These are phyloP conservation scores for Oncorhynchus keta DNA, from an alignment of 2,113 vertebrate species.

Conservation along the genomic window DNA sequence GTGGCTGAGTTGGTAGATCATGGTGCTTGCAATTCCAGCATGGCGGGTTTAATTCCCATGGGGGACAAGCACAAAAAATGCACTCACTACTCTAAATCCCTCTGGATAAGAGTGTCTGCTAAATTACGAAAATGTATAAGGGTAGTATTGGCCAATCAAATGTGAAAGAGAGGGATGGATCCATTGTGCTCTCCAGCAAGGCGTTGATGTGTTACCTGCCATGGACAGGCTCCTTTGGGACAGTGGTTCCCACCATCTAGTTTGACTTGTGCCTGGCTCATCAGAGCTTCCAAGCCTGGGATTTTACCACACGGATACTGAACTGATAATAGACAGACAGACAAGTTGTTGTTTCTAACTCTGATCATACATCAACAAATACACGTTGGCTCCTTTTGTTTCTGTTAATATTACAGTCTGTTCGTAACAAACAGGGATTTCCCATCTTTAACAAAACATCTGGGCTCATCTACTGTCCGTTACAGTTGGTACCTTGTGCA, in stretches of 20 bases:
- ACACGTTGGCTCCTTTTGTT: neutral
- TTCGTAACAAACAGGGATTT: neutral
- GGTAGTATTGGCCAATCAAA: no score
- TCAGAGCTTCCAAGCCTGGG: slow-evolving; percentile 43
- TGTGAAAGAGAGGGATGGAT: neutral
- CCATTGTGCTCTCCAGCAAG: neutral
- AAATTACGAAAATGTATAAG: no score
- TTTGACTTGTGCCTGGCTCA: slow-evolving; percentile 44
- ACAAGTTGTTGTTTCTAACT: no score
- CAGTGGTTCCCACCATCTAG: slow-evolving; percentile 77
- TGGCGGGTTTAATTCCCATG: no score
- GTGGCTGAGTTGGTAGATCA: no score
- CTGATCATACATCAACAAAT: no score
- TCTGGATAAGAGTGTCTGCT: no score
- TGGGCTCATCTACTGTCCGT: neutral
- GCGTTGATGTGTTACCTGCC: slow-evolving; percentile 80
- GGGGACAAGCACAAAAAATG: no score
- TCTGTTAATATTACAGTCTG: neutral
- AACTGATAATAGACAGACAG: slow-evolving; percentile 61
- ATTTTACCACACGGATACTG: slow-evolving; percentile 84
- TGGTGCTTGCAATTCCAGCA: no score
- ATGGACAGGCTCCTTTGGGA: slow-evolving; percentile 84
- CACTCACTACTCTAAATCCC: no score
- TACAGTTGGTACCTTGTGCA: slow-evolving; percentile 70
- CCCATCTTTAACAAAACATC: neutral